Percentiles rank a stretch among this genome's conserved stretches.
These are phyloP conservation scores for Habroteleia sp. DNA, from an alignment of 2,888 invertebrate species.

Conservation along the genomic window DNA sequence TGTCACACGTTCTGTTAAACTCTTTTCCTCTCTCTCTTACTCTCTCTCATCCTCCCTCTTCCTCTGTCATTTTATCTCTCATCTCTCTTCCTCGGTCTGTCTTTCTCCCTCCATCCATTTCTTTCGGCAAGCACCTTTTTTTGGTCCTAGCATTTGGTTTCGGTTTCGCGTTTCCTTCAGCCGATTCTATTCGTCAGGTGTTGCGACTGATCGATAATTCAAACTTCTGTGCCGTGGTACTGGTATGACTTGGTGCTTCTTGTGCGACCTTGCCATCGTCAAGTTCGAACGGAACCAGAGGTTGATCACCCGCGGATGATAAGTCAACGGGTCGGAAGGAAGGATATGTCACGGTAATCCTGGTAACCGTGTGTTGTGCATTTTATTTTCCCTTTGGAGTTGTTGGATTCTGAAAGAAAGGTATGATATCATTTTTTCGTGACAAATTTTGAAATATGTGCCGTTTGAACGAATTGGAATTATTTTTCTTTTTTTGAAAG, in stretches of 20 bases:
- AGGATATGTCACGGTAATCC: conserved; percentile 56
- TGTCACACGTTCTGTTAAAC: conserved; percentile 56
- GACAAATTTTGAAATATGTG: too few species aligned
- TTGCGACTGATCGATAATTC: conserved; percentile 30
- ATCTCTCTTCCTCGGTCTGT: not conserved
- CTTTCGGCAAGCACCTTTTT: conserved; percentile 14
- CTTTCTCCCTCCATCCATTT: conserved; percentile 3
- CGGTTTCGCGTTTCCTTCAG: conserved; percentile 30
- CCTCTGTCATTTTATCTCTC: conserved; percentile 4
- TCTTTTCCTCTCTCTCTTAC: conserved; percentile 34
- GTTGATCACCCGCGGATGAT: conserved; percentile 47
- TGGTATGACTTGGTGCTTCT: conserved; percentile 44
- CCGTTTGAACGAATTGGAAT: too few species aligned
- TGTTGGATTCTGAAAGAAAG: conserved; percentile 62
- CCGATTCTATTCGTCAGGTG: conserved; percentile 22
- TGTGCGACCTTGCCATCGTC: conserved; percentile 49
- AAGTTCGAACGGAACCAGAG: conserved; percentile 47
- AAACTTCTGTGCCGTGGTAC: conserved; percentile 31
- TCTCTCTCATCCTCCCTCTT: conserved; percentile 17
- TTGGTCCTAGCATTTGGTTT: conserved; percentile 31
- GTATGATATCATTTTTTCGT: conserved; percentile 27
- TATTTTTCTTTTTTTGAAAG: too few species aligned
- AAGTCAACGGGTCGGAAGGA: conserved; percentile 5
- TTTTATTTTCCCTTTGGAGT: conserved; percentile 47
- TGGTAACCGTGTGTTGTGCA: conserved; percentile 3